phyloP scores from a whole-genome alignment of 1,140 invertebrate genomes.

The Conus betulinus region DNA sequence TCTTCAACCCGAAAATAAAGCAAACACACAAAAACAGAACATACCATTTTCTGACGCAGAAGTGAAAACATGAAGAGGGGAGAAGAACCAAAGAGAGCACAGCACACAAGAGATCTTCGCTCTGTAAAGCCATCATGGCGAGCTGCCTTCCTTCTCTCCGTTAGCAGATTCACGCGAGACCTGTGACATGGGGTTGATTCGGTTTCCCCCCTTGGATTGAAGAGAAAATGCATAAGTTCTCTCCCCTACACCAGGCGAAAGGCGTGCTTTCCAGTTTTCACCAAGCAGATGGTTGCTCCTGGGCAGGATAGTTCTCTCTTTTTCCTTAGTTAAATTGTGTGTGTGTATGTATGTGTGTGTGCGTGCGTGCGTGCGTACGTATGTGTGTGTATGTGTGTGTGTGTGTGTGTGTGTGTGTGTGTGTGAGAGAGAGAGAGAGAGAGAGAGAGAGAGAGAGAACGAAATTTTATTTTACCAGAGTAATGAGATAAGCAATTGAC shows the following conservation, averaged over 20 bases:
- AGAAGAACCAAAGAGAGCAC: neutral
- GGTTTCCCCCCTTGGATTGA: neutral
- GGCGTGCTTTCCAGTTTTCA: neutral
- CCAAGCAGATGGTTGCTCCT: too few relatives aligned
- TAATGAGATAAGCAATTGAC: too few relatives aligned
- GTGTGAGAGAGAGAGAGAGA: neutral
- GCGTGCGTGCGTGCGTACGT: neutral
- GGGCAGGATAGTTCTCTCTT: too few relatives aligned
- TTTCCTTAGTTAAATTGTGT: too few relatives aligned
- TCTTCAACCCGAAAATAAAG: too few relatives aligned
- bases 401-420: constrained; percentile 11
- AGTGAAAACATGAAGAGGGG: too few relatives aligned
- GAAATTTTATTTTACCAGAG: too few relatives aligned
- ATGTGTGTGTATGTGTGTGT: neutral
- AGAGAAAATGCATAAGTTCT: neutral
- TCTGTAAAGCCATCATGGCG: constrained; percentile 26
- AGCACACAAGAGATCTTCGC: neutral
- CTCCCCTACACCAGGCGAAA: neutral
- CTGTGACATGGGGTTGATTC: neutral
- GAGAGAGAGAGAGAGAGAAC: too few relatives aligned
- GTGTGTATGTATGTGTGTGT: too few relatives aligned
- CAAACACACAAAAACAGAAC: neutral
- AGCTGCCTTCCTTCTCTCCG: constrained; percentile 9
- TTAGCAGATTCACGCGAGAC: neutral
- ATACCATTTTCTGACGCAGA: neutral